Base-by-base conservation (phyloP, 2,797 vertebrate species). In the Falco cherrug region DNA sequence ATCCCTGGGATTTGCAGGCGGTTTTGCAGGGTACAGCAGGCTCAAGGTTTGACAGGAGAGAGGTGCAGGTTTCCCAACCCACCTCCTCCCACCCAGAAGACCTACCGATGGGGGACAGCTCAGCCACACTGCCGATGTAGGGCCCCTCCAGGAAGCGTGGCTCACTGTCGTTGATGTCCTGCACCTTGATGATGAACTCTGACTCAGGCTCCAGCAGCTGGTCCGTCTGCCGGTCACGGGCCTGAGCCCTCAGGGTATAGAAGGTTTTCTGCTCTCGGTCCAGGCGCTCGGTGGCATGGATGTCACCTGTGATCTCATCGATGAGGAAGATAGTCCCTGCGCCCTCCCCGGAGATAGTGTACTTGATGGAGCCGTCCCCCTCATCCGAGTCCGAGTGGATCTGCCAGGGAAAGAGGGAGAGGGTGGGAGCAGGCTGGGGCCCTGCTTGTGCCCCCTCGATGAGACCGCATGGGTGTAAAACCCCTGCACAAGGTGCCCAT, bases 121-220 rank as follows among this genome's bases (percentile, higher is more conserved):
- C 99, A 0, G 99, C 99, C 97, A 99, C 99, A 1, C 99, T 99
- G 96, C 99, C 99, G 1, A 99, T 99, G 94, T 99, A 99, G 14
- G 99, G 99, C 26, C 99, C 99, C 45, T 99, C 99, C 94, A 99
- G 98, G 98, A 99, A 99, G 95, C 99, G 99, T 13, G 99, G 99
- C 93, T 99, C 99, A 0, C 99, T 99, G 98, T 99, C 99, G 2
- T 99, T 99, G 98, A 99, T 99, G 98, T 99, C 99, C 97, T 99
- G 99, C 90, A 99, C 99, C 96, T 99, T 99, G 98, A 99, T 99
- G 97, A 99, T 99, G 83, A 99, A 99, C 97, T 99, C 99, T 0
- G 99, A 99, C 98, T 99, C 99, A 0, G 99, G 99, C 92, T 99
- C 99, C 78, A 99, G 98, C 10, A 99, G 99, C 82, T 97, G 98